phyloP scores from a whole-genome alignment of 2,797 vertebrate species.

The Darevskia nairensis region DNA sequence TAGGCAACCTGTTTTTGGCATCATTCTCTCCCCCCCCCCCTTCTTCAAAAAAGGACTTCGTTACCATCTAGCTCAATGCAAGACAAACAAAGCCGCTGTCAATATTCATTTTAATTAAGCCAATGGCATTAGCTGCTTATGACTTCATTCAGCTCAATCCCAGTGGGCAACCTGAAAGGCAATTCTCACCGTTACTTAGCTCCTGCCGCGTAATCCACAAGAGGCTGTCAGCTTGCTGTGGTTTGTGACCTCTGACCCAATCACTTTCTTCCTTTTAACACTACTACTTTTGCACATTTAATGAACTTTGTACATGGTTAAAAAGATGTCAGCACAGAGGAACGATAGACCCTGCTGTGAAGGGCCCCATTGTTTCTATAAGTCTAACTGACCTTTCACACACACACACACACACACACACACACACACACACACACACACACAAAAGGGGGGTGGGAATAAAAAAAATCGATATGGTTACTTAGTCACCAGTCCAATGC shows the following conservation, averaged over 20 bases:
- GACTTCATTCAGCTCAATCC: slow-evolving; percentile 67
- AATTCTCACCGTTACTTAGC: slow-evolving; percentile 76
- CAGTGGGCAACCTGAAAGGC: slow-evolving; percentile 74
- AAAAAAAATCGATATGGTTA: slow-evolving; percentile 85
- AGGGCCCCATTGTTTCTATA: slow-evolving; percentile 80
- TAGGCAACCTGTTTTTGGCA: slow-evolving; percentile 54
- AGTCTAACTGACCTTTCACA: slow-evolving; percentile 85
- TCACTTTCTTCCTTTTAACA: slow-evolving; percentile 74
- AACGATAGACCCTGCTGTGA: slow-evolving; percentile 75
- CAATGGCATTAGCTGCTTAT: slow-evolving; percentile 75
- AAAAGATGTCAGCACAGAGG: slow-evolving; percentile 78
- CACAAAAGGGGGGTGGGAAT: background rate
- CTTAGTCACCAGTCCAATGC: slow-evolving; percentile 76
- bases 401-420: slow-evolving; percentile 70
- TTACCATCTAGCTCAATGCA: slow-evolving; percentile 66
- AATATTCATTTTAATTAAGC: slow-evolving; percentile 81
- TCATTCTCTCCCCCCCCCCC: background rate
- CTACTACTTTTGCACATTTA: slow-evolving; percentile 78
- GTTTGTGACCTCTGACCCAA: slow-evolving; percentile 76
- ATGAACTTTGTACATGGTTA: slow-evolving; percentile 80
- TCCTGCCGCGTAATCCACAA: slow-evolving; percentile 66
- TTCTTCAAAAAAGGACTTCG: slow-evolving; percentile 38
- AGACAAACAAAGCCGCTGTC: slow-evolving; percentile 75
- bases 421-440: slow-evolving; percentile 63
- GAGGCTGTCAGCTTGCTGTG: slow-evolving; percentile 72